These are phyloP conservation scores for Triops longicaudatus DNA, from an alignment of 1,140 invertebrate genomes.

Conservation along the genomic window DNA sequence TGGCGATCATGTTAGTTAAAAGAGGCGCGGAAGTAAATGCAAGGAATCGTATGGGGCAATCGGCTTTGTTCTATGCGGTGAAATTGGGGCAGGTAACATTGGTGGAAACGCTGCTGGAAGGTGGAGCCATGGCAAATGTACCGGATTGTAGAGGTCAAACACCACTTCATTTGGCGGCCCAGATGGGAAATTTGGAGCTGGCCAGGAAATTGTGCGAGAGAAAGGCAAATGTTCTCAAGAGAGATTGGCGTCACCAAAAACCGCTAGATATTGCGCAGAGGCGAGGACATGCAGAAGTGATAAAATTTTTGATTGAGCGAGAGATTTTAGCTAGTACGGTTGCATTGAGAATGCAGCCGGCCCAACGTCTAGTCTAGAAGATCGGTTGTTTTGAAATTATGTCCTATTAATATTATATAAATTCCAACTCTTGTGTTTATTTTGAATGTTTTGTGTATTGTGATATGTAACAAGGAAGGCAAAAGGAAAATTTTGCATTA, in stretches of 20 bases:
- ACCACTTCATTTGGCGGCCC: not conserved
- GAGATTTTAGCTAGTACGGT: not conserved
- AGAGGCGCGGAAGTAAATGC: not conserved
- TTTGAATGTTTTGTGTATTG: too few relatives aligned
- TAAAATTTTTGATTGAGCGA: not conserved
- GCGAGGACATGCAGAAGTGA: not conserved
- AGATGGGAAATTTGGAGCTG: not conserved
- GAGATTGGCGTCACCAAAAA: not conserved
- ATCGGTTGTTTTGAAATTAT: not conserved
- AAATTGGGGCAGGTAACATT: not conserved
- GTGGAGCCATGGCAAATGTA: not conserved
- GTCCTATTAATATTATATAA: too few relatives aligned
- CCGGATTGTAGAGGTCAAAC: not conserved
- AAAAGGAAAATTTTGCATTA: too few relatives aligned
- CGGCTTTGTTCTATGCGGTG: not conserved
- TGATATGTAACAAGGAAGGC: too few relatives aligned
- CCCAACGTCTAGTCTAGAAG: not conserved
- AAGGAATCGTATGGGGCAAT: not conserved
- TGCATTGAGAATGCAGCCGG: not conserved
- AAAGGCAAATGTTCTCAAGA: not conserved
- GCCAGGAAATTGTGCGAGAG: not conserved
- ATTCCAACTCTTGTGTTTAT: too few relatives aligned
- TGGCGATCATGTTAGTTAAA: not conserved
- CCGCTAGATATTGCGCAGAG: not conserved
- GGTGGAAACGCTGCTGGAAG: not conserved